Evolutionary conservation across 2,888 invertebrate genomes (phyloP), one percentile per base, ranked within the genome.

Genomic region (Schizaphis graminum): DNA sequence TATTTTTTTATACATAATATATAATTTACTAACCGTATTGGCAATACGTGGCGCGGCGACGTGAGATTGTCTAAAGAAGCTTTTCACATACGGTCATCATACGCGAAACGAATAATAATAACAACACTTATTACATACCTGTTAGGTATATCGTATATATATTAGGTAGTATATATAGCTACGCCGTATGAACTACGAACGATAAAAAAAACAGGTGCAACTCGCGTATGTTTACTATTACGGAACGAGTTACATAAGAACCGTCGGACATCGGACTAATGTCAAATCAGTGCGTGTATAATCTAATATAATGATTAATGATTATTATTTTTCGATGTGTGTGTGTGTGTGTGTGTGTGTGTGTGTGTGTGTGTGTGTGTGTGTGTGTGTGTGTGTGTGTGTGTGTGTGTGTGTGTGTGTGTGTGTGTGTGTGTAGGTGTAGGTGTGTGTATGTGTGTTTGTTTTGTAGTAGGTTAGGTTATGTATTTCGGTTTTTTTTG

Each of bases 291-390:
- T 85, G 44, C 77, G 35, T 77, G 21, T 77, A 77, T 35, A 85
- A 85, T 44, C 41, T 85, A 85, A 28, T 85, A 85, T 85, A 85
- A 85, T 85, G 44, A 44, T 85, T 85, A 44, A 85, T 85, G 44
- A 85, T 85, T 85, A 44, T 85, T 77, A 35, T 35, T 67, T n/a
- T n/a, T 13, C n/a, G n/a, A 1, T 57, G 28, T 13, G 61, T 61
- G 61, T 61, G 61, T 61, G 11, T 28, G 61, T 61, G 11, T 61
- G 26, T 57, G 56, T 57, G 56, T 56, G 56, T 24, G 4, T 5
- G 57, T 24, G 26, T 8, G 57, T 24, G 4, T 5, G 57, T 24
- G 26, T 8, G 57, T 57, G 28, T 13, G 61, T 61, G 61, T 61
- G 61, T 61, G 11, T 28, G 61, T 61, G 11, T 61, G 26, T 57